Evolutionary conservation across 2,797 vertebrate species (phyloP), one percentile per base, ranked within the genome.

Genomic region (Phaenicophaeus curvirostris): DNA sequence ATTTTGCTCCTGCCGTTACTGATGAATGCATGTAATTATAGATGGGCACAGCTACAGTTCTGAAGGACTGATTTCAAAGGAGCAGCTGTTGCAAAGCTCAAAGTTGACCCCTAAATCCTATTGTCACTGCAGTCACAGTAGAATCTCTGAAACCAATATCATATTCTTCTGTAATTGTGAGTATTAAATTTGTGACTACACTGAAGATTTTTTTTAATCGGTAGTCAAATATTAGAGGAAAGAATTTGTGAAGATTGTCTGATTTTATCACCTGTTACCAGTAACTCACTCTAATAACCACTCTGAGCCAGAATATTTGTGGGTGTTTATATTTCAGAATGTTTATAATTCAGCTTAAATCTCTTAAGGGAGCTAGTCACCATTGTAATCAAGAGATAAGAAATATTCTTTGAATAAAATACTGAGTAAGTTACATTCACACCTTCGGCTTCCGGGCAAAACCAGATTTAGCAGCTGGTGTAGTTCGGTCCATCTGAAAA

Each of bases 391-490:
- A 83, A 28, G 37, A 83, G 44, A 74, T 85, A 95, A 89, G 85
- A 74, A 81, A 58, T 75, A 77, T 41, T 87, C 65, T 91, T 33
- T 61, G n/a, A 37, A 62, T 87, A 66, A 92, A 93, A 91, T 74
- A 91, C 28, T 57, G 72, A 92, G 57, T 59, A 54, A 39, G 18
- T 77, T 83, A 24, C 44, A 75, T 65, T 92, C 54, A 81, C 24
- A 89, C 20, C 37, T 69, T 42, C 68, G 95, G 79, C 68, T 92
- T 80, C 82, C 7, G 39, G 79, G 76, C 85, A 96, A 91, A 91
- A 84, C 76, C 46, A 92, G 83, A 85, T 84, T 91, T 81, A 91
- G 73, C 79, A 91, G 81, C 85, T 93, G 89, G 23, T 35, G 23
- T 17, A 84, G 44, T 83, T 91, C 1, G 1, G 53, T 94, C 79